Conservation (phyloP, 2,888 invertebrate species). For the Linyphia triangularis region DNA sequence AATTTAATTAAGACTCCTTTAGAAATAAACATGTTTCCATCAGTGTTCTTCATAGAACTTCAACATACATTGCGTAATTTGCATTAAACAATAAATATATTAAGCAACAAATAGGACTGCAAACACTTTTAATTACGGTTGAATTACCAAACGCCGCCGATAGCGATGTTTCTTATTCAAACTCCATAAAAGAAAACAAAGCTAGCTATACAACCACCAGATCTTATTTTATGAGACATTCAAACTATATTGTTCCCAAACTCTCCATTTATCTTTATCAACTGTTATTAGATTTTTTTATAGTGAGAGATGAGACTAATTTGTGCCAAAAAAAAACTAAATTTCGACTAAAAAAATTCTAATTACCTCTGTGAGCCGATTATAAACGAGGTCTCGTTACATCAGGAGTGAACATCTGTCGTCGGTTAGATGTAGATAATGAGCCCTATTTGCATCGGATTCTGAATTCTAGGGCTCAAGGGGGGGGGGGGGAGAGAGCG, state of each 20-base stretch:
- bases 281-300: constrained; percentile 29
- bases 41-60: neutral
- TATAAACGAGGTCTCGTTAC: constrained; percentile 39
- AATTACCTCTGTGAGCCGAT: constrained; percentile 39
- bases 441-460: constrained; percentile 45
- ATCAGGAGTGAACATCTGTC: constrained; percentile 39
- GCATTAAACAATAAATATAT: neutral
- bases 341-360: constrained; percentile 17
- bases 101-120: neutral
- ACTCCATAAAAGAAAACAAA: constrained; percentile 2
- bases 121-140: constrained; percentile 18
- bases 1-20: neutral
- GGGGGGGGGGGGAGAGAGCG: neutral
- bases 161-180: neutral
- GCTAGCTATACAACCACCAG: neutral
- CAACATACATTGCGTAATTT: neutral
- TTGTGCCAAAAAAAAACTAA: neutral
- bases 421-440: constrained; percentile 33
- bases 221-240: neutral
- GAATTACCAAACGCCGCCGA: neutral
- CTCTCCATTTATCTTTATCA: constrained; percentile 16
- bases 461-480: constrained; percentile 18
- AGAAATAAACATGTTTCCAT: neutral
- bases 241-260: neutral
- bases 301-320: constrained; percentile 20